Conservation (phyloP, 2,797 vertebrate genomes). For the Myripristis murdjan region DNA sequence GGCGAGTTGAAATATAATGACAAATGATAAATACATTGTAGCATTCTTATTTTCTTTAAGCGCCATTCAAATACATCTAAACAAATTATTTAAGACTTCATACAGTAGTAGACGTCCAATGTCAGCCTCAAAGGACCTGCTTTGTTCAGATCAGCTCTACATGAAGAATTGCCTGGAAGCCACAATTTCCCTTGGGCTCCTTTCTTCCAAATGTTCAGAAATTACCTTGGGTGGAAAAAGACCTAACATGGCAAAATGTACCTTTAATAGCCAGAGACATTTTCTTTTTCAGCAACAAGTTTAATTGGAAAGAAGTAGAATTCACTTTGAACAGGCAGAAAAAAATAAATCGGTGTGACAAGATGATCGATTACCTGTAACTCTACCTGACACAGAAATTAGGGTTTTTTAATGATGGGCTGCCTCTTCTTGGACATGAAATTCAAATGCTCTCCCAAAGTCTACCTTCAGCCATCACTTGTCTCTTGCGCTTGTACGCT, state of each 20-base stretch:
- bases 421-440: slow-evolving; percentile 94
- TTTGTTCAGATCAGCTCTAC: slow-evolving; percentile 64
- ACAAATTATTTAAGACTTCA: slow-evolving; percentile 25
- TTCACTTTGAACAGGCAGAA: slow-evolving; percentile 88
- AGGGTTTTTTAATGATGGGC: slow-evolving; percentile 95
- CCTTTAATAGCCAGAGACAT: slow-evolving; percentile 85
- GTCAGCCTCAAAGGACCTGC: slow-evolving; percentile 33
- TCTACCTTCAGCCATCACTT: slow-evolving; percentile 92
- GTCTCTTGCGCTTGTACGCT: slow-evolving; percentile 90
- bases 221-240: slow-evolving; percentile 76
- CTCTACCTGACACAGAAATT: slow-evolving; percentile 95
- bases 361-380: slow-evolving; percentile 96
- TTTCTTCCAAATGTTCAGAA: slow-evolving; percentile 76
- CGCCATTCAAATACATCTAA: not conserved
- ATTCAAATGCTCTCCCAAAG: slow-evolving; percentile 95
- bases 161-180: slow-evolving; percentile 63
- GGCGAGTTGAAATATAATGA: not conserved
- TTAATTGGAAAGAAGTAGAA: slow-evolving; percentile 91
- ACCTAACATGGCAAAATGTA: slow-evolving; percentile 83
- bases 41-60: not conserved
- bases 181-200: slow-evolving; percentile 62
- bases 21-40: slow-evolving; percentile 3
- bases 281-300: slow-evolving; percentile 89
- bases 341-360: slow-evolving; percentile 90
- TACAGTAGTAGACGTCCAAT: slow-evolving; percentile 26